Conservation (phyloP, 2,797 vertebrate genomes). For the Eidolon dupreanum region DNA sequence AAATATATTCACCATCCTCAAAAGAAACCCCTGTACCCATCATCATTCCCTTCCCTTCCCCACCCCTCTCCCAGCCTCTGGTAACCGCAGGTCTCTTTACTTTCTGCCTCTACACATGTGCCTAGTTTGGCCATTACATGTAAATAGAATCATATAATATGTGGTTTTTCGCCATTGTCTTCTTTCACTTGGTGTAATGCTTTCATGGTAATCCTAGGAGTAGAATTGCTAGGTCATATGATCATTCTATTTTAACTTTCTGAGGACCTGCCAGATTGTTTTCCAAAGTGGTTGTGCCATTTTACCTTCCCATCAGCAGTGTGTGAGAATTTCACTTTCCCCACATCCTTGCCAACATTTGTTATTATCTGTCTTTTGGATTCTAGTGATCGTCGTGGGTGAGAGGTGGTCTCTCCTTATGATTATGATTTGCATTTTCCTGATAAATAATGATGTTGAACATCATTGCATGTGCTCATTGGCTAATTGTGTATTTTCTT, state of each 20-base stretch:
- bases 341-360: background rate
- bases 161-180: background rate
- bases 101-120: background rate
- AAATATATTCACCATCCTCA: background rate
- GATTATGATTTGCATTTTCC: background rate
- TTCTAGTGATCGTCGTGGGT: background rate
- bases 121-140: background rate
- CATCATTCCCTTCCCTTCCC: background rate
- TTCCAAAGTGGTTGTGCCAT: background rate
- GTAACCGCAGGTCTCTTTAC: background rate
- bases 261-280: background rate
- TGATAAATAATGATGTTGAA: background rate
- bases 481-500: background rate
- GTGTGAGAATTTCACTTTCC: background rate
- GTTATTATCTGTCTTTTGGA: background rate
- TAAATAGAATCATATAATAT: background rate
- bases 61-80: fast-evolving
- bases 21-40: background rate
- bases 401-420: background rate
- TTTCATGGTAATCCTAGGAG: background rate
- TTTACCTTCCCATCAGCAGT: background rate
- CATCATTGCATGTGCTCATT: background rate
- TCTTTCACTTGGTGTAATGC: background rate
- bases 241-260: background rate
- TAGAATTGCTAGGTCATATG: background rate